Base-by-base conservation (phyloP, 2,888 invertebrate species). In the Drosophila villosipedis region DNA sequence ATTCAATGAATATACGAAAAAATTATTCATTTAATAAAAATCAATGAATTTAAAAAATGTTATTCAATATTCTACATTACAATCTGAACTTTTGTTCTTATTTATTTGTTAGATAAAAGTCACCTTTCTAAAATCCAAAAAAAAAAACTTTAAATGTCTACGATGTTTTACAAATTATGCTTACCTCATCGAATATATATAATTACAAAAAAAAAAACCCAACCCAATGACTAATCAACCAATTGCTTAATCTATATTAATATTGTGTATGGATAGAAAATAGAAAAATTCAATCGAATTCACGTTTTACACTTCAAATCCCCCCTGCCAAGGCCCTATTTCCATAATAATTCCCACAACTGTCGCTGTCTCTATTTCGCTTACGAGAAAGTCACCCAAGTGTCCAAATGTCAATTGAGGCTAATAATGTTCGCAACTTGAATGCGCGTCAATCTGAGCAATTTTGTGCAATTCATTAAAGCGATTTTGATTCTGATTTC, bases 391-490 rank as follows among this genome's bases (percentile, higher is more conserved):
- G 60, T 71, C 68, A 60, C 19, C 60, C 61, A 43, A 65, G 65
- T 61, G 72, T 68, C 47, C 59, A 80, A 77, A 80, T 74, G 83
- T 60, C 68, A 78, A 78, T 76, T 82, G 73, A 65, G 66, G 61
- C 68, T 67, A 72, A 75, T 83, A 77, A 78, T 74, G 76, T 76
- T 68, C 70, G 59, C 71, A 72, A 68, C 55, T 77, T 73, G 62
- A 76, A 72, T 60, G 82, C 72, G 74, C 84, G 74, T 66, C 83
- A 82, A 86, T 86, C 89, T 75, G 74, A 63, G 77, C 78, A 82
- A 86, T 89, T 86, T 89, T 86, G 76, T 80, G 83, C 87, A 87
- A 84, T 84, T 87, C 86, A 87, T 85, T 87, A 80, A 87, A 89
- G 76, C 83, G 89, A 73, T 89, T 83, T 83, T 76, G 84, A 75